Conservation (phyloP, 2,113 vertebrate genomes). For the Sturnus vulgaris region DNA sequence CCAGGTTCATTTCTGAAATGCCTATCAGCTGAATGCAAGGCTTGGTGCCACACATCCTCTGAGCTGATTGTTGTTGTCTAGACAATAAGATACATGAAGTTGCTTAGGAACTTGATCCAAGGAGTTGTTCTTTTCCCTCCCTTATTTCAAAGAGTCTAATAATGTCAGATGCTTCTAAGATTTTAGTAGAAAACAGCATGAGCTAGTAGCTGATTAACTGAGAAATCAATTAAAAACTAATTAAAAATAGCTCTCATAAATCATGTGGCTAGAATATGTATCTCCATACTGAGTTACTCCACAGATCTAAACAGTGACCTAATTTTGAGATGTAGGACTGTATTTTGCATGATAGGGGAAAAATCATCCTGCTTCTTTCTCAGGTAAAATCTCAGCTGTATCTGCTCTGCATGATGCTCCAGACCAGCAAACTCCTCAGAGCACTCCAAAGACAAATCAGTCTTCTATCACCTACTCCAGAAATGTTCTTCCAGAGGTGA, state of each 20-base stretch:
- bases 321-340: not conserved
- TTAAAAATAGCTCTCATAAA: not conserved
- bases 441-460: not conserved
- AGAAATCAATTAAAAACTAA: not conserved
- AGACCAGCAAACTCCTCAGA: not conserved
- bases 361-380: not conserved
- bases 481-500: slow-evolving; percentile 11
- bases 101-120: not conserved
- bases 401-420: slow-evolving; percentile 61
- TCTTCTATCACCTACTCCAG: not conserved
- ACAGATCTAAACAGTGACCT: not conserved
- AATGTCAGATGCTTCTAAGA: not conserved
- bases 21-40: not conserved
- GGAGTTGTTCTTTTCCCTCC: not conserved
- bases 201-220: not conserved
- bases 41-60: not conserved
- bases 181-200: not conserved
- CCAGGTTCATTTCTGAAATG: not conserved
- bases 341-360: not conserved
- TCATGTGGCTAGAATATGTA: not conserved
- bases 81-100: not conserved
- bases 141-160: not conserved
- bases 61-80: not conserved
- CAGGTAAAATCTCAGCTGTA: slow-evolving; percentile 67
- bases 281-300: not conserved